Evolutionary conservation across 2,888 invertebrate species (phyloP).

Genomic region (Anaspis maculata): DNA sequence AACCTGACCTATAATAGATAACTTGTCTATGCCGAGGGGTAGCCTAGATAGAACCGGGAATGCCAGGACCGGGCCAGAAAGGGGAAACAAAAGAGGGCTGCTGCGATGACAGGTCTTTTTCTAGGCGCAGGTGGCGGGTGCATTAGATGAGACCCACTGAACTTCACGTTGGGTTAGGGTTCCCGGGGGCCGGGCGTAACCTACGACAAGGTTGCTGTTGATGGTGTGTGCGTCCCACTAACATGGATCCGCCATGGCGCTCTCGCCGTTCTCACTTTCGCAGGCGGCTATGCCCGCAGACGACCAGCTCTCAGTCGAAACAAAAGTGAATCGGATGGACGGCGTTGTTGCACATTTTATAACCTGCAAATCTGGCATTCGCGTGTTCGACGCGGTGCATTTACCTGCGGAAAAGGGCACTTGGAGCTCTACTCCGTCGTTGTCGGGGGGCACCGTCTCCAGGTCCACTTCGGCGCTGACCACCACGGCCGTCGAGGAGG

Average conservation of each 20-base stretch:
- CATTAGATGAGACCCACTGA: too few species aligned
- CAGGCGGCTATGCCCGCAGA: slow-evolving; percentile 14
- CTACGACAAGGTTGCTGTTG: slow-evolving; percentile 31
- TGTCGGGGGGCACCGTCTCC: slow-evolving; percentile 46
- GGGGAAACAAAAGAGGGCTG: slow-evolving; percentile 5
- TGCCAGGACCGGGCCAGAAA: slow-evolving; percentile 23
- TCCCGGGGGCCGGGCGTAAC: slow-evolving; percentile 32
- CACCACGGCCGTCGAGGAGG: slow-evolving; percentile 38
- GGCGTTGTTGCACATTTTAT: slow-evolving; percentile 19
- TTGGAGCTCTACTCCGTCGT: slow-evolving; percentile 53
- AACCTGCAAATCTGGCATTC: slow-evolving; percentile 26
- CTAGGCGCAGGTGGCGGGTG: too few species aligned
- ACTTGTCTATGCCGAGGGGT: slow-evolving; percentile 32
- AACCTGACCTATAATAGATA: slow-evolving; percentile 43
- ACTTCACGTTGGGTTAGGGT: slow-evolving; percentile 22
- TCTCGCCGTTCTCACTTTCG: slow-evolving; percentile 18
- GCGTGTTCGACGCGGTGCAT: slow-evolving; percentile 24
- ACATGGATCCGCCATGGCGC: slow-evolving; percentile 8
- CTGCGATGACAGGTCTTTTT: slow-evolving; percentile 8
- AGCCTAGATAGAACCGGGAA: slow-evolving; percentile 33
- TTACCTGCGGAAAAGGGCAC: slow-evolving; percentile 57
- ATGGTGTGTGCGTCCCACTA: slow-evolving; percentile 21
- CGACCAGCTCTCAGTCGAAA: slow-evolving; percentile 11
- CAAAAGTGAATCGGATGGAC: slow-evolving; percentile 26
- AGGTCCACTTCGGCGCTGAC: slow-evolving; percentile 44